Percentiles rank a stretch among this genome's conserved stretches.
These are phyloP conservation scores for Cheilosia variabilis DNA, from an alignment of 2,888 invertebrate species.

Conservation along the genomic window DNA sequence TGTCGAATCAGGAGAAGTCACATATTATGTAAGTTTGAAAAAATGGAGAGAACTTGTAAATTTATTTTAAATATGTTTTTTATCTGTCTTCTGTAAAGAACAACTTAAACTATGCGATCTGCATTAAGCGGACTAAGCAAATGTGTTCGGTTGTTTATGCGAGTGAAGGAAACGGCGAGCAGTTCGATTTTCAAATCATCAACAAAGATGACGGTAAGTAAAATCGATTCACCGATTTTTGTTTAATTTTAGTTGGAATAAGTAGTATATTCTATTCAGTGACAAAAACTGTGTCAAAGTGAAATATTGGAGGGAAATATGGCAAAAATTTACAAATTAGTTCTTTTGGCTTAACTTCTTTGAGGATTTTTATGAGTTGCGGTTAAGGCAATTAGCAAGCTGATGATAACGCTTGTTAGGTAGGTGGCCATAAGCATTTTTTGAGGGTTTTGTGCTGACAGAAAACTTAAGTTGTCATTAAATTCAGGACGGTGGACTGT, in stretches of 20 bases:
- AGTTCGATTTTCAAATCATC: constrained; percentile 87
- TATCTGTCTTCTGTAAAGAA: constrained; percentile 85
- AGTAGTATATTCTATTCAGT: too few species aligned
- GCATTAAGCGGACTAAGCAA: constrained; percentile 86
- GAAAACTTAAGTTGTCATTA: too few species aligned
- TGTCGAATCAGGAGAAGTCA: constrained; percentile 85
- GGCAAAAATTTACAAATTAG: too few species aligned
- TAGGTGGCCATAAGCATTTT: too few species aligned
- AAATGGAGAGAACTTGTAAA: background rate
- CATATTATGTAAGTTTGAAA: constrained; percentile 86
- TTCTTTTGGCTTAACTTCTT: too few species aligned
- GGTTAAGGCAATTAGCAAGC: too few species aligned
- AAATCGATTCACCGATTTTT: background rate
- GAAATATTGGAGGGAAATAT: too few species aligned
- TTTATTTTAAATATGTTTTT: background rate
- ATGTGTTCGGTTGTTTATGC: constrained; percentile 88
- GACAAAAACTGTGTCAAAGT: too few species aligned
- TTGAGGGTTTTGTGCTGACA: too few species aligned
- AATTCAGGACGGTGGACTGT: too few species aligned
- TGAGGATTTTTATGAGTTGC: too few species aligned
- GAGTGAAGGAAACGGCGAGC: constrained; percentile 83
- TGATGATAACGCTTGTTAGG: too few species aligned
- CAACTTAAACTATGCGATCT: constrained; percentile 91
- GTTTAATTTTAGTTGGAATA: background rate
- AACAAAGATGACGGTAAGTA: constrained; percentile 87